These are phyloP conservation scores for Labeo calbasu DNA, from an alignment of 2,797 vertebrate species.

Conservation along the genomic window DNA sequence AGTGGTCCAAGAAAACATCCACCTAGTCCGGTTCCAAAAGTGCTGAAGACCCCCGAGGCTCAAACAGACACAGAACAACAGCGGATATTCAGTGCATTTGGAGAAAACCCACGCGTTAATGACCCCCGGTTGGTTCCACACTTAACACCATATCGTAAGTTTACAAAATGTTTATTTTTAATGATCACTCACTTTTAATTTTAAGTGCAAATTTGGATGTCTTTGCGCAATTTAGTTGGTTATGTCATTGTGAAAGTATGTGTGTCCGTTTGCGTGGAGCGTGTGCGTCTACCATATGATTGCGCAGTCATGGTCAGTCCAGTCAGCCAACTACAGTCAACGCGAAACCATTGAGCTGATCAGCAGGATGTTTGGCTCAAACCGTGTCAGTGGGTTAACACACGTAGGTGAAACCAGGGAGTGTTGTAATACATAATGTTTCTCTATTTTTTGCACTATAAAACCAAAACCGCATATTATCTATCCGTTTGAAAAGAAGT, in stretches of 20 bases:
- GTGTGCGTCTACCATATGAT: constrained; percentile 46
- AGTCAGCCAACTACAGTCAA: constrained; percentile 47
- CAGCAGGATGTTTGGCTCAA: constrained; percentile 46
- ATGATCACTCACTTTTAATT: background rate
- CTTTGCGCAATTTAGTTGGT: background rate
- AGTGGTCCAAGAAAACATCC: background rate
- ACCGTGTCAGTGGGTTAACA: constrained; percentile 59
- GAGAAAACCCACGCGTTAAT: background rate
- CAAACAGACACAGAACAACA: background rate
- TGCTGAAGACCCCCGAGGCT: background rate
- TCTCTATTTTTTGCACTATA: background rate
- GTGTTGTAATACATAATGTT: background rate
- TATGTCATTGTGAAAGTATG: constrained; percentile 27
- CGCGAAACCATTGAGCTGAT: constrained; percentile 57
- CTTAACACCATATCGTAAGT: constrained; percentile 25
- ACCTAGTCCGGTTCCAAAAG: background rate
- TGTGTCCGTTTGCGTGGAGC: background rate
- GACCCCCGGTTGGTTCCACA: background rate
- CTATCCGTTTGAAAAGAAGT: no score
- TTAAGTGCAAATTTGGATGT: background rate
- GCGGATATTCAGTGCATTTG: background rate
- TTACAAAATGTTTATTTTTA: background rate
- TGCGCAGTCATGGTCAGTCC: constrained; percentile 65
- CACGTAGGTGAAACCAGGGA: constrained; percentile 13
- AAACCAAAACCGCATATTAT: background rate